Evolutionary conservation across 2,888 invertebrate species (phyloP), one percentile per base, ranked within the genome.

Genomic region (Dinocampus coccinellae): DNA sequence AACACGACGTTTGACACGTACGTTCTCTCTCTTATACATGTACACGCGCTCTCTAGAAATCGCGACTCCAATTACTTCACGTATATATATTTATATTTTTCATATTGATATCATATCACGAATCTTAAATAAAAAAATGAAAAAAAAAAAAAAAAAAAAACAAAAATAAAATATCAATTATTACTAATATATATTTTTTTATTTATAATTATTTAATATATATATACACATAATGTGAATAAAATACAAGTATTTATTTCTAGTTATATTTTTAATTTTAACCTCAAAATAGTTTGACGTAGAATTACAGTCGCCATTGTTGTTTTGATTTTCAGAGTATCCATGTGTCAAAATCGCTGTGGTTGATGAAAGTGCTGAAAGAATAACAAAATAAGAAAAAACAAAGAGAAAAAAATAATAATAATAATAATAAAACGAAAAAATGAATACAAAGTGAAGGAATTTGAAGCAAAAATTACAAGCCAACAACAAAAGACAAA

Each of bases 341-440:
- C 55, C 67, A 72, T 72, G 71, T 72, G 71, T 72, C 71, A 72
- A 53, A 63, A 53, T 62, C 47, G 39, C 36, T 61, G 71, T 71
- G 66, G 53, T 61, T 57, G 62, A 34, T 16, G 57, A 55, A n/a
- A 33, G 65, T 55, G 53, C n/a, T 65, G 33, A 13, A 34, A 65
- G 22, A 22, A 33, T 16, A 53, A 22, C 42, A 34, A 64, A 10
- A 61, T 7, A 13, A 24, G 34, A 62, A 11, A 42, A 64, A 29
- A 69, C 47, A 62, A 57, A 73, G 64, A 68, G 39, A 67, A 55
- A 42, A 3, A 42, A 42, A 42, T 42, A 42, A 13, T n/a, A n/a
- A n/a, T 42, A n/a, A n/a, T n/a, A n/a, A n/a, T n/a, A n/a, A n/a
- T n/a, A n/a, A n/a, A n/a, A n/a, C n/a, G n/a, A n/a, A n/a, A n/a